These are phyloP conservation scores for Drosophila ironensis DNA, from an alignment of 1,140 invertebrate genomes.

Conservation along the genomic window DNA sequence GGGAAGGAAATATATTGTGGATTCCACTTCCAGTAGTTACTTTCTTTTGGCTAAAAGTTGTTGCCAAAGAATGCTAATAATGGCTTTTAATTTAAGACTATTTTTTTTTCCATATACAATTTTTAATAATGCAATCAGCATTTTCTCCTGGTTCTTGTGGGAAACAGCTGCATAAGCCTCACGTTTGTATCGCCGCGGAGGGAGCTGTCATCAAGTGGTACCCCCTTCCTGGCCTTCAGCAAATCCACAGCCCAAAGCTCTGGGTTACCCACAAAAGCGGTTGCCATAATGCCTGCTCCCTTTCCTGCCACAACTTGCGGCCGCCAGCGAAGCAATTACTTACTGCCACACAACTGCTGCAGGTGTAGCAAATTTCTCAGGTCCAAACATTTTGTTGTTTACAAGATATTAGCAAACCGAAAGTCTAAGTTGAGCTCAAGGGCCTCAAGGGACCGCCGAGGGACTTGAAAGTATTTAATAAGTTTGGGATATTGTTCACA, in stretches of 20 bases:
- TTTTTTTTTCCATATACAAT: too few relatives aligned
- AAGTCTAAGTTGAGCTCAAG: constrained; percentile 18
- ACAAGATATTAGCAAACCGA: constrained; percentile 12
- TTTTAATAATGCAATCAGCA: too few relatives aligned
- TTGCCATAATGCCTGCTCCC: constrained; percentile 4
- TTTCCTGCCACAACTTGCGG: constrained; percentile 30
- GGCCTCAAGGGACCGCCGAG: constrained; percentile 1
- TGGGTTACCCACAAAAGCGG: constrained; percentile 48
- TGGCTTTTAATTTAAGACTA: too few relatives aligned
- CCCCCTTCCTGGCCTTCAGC: constrained; percentile 1
- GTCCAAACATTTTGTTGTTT: constrained; percentile 13
- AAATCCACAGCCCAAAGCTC: constrained; percentile 35
- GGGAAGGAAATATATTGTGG: constrained; percentile 22
- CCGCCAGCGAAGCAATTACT: constrained; percentile 36
- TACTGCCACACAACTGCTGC: constrained; percentile 18
- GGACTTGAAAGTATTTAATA: too few relatives aligned
- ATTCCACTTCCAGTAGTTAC: neutral
- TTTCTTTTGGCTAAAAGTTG: constrained; percentile 10
- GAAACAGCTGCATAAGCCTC: neutral
- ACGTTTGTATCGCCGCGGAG: neutral
- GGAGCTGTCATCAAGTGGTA: neutral
- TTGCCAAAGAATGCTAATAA: too few relatives aligned
- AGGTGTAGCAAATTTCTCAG: constrained; percentile 47
- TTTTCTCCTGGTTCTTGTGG: neutral
- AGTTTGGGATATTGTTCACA: too few relatives aligned